These are phyloP conservation scores for Achroia grisella DNA, from an alignment of 1,140 invertebrate genomes.

Conservation along the genomic window DNA sequence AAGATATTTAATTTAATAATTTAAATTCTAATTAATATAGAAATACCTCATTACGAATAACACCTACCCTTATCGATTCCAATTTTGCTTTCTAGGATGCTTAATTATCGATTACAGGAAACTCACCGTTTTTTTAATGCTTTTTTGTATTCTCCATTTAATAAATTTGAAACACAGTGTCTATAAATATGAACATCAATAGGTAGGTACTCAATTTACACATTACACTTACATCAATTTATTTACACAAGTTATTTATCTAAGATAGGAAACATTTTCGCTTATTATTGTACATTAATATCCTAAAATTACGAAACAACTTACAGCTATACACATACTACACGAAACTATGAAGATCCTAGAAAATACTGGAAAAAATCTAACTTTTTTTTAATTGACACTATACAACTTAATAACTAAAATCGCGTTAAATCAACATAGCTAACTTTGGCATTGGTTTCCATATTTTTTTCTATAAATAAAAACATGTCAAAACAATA, in stretches of 20 bases:
- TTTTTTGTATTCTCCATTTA: constrained; percentile 20
- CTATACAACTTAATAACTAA: constrained; percentile 68
- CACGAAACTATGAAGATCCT: constrained; percentile 61
- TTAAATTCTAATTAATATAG: constrained; percentile 63
- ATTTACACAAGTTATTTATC: constrained; percentile 58
- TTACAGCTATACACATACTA: constrained; percentile 55
- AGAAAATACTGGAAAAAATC: constrained; percentile 65
- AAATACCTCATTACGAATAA: constrained; percentile 53
- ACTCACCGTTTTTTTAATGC: constrained; percentile 61
- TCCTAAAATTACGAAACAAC: constrained; percentile 63
- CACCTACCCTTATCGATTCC: constrained; percentile 52
- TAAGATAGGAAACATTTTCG: constrained; percentile 69
- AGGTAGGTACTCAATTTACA: constrained; percentile 66
- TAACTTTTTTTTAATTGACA: constrained; percentile 57
- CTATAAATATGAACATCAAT: constrained; percentile 66
- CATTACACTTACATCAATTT: constrained; percentile 44
- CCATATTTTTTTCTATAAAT: constrained; percentile 58
- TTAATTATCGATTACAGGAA: constrained; percentile 66
- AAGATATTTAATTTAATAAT: constrained; percentile 53
- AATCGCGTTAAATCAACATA: constrained; percentile 65
- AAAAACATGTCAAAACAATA: constrained; percentile 63
- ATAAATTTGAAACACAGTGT: constrained; percentile 46
- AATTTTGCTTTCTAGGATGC: constrained; percentile 61
- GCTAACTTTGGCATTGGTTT: constrained; percentile 73
- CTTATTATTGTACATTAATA: constrained; percentile 62